Evolutionary conservation across 1,140 invertebrate species (phyloP).

Genomic region (Pseudomyrmex pallidus): DNA sequence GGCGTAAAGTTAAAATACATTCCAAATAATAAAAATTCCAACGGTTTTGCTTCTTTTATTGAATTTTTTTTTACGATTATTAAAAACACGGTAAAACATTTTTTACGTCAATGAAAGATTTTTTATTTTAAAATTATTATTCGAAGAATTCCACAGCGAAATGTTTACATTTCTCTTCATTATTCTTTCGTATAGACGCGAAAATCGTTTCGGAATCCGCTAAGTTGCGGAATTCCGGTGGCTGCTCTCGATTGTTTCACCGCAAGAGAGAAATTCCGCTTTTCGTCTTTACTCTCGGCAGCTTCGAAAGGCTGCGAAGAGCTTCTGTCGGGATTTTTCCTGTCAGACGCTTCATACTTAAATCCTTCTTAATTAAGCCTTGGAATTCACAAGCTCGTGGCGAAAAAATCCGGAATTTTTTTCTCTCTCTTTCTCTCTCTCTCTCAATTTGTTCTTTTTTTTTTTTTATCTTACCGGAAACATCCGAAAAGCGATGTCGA

Average conservation of each 20-base stretch:
- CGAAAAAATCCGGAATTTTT: conserved; percentile 2
- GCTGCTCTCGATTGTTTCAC: conserved; percentile 11
- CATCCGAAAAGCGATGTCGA: conserved; percentile 18
- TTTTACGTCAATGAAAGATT: background rate
- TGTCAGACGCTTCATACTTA: conserved; percentile 18
- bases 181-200: background rate
- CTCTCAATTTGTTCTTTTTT: background rate
- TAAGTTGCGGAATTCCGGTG: conserved; percentile 26
- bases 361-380: conserved; percentile 45
- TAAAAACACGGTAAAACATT: background rate
- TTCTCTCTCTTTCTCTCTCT: too few species aligned
- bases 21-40: too few species aligned
- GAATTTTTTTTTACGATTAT: too few species aligned
- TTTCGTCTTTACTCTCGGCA: conserved; percentile 14
- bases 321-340: background rate
- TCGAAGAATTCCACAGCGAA: background rate
- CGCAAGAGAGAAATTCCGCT: background rate
- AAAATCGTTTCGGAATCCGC: conserved; percentile 6
- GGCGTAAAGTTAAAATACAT: too few species aligned
- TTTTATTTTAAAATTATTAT: background rate
- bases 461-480: conserved; percentile 11
- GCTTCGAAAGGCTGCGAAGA: conserved; percentile 16
- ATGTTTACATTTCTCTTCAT: conserved; percentile 11
- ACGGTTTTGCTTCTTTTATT: too few species aligned
- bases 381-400: conserved; percentile 21